Evolutionary conservation across 2,113 vertebrate genomes (phyloP).

Genomic region (Scophthalmus maximus): DNA sequence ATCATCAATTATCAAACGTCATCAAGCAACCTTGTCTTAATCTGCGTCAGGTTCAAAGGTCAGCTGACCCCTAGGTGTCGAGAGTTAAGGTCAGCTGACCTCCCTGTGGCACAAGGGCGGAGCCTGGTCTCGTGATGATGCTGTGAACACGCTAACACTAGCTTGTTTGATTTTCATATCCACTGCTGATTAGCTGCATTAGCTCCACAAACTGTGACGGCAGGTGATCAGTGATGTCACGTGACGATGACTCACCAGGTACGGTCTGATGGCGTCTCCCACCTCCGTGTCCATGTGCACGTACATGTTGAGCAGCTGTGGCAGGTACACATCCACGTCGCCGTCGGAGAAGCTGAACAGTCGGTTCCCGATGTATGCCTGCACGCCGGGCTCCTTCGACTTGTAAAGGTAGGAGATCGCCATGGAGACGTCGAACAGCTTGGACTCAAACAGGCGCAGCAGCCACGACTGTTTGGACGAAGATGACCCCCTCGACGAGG

Average conservation of each 20-base stretch:
- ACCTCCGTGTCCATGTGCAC: conserved; percentile 98
- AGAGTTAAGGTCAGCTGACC: no score
- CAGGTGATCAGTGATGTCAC: no score
- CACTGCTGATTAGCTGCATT: no score
- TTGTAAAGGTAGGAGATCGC: conserved; percentile 97
- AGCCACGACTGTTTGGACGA: conserved; percentile 95
- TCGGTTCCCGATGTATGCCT: conserved; percentile 96
- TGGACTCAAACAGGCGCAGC: conserved; percentile 94
- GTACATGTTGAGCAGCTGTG: conserved; percentile 98
- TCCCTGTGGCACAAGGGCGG: no score
- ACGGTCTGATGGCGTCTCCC: conserved; percentile 95
- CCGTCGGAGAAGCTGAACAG: conserved; percentile 92
- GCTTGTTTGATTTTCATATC: no score
- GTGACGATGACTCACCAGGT: conserved; percentile 82
- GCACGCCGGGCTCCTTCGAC: conserved; percentile 96
- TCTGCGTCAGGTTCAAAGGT: no score
- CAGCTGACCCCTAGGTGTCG: no score
- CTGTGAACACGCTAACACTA: no score
- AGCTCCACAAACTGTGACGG: no score
- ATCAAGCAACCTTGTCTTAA: no score
- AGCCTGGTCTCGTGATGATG: no score
- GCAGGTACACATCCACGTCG: conserved; percentile 95
- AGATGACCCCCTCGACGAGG: conserved; percentile 45
- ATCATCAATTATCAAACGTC: no score
- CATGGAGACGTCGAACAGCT: conserved; percentile 98